Conservation (phyloP, 2,797 vertebrate genomes). For the Pipistrellus nathusii region DNA sequence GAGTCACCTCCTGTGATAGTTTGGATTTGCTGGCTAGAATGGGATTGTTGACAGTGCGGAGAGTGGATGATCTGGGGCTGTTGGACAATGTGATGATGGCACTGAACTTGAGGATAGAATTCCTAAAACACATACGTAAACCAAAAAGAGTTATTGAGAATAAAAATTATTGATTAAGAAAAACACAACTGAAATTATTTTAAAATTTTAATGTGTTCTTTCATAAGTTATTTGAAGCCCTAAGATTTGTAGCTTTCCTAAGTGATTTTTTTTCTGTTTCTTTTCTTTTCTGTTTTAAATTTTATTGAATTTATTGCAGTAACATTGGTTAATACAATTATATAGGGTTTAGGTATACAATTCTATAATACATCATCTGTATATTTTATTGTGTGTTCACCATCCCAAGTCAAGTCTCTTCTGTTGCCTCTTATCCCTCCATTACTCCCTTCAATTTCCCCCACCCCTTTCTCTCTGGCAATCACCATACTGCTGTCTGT, state of each 20-base stretch:
- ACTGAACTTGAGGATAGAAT: conserved; percentile 76
- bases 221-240: conserved; percentile 4
- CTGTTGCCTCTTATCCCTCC: neutral
- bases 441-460: neutral
- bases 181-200: neutral
- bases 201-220: neutral
- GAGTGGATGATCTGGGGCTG: conserved; percentile 76
- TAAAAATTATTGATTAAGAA: conserved; percentile 5
- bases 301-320: neutral
- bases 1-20: conserved; percentile 73
- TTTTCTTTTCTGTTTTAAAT: neutral
- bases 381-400: neutral
- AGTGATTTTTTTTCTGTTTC: conserved; percentile 26
- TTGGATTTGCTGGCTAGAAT: conserved; percentile 65
- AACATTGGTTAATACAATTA: neutral
- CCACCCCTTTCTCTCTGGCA: neutral
- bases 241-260: conserved; percentile 24
- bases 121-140: conserved; percentile 67
- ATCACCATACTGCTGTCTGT: neutral
- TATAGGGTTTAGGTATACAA: neutral
- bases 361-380: neutral
- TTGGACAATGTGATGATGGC: conserved; percentile 77
- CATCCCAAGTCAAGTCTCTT: neutral
- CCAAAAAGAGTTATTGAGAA: conserved; percentile 8
- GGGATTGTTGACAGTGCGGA: conserved; percentile 71